A percentile compares a stretch with the other conserved stretches of the same genome.
Conservation (phyloP, 2,113 vertebrate genomes). For the Deroptyus accipitrinus region DNA sequence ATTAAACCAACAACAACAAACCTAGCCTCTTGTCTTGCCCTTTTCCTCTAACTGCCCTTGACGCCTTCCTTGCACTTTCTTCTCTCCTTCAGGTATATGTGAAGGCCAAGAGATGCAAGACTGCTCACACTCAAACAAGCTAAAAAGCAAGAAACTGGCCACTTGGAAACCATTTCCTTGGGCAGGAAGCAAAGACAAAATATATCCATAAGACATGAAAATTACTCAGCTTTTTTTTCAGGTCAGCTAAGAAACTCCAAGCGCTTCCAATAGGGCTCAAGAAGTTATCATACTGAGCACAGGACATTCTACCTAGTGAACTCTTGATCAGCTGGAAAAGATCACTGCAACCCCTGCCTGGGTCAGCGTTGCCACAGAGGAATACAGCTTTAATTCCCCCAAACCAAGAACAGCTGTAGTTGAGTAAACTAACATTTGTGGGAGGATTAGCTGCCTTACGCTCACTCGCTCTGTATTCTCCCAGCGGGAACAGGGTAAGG, state of each 20-base stretch:
- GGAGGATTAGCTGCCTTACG: neutral
- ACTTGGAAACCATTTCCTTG: neutral
- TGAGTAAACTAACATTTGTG: slow-evolving; percentile 2
- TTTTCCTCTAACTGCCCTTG: neutral
- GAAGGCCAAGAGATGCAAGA: neutral
- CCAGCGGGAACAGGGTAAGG: neutral
- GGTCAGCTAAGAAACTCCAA: neutral
- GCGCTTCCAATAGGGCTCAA: neutral
- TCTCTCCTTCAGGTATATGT: neutral
- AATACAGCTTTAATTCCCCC: neutral
- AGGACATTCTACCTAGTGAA: neutral
- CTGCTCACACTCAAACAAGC: neutral
- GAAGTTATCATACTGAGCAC: neutral
- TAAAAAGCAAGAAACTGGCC: neutral
- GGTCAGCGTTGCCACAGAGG: neutral
- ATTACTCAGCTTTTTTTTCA: neutral
- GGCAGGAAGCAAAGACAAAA: neutral
- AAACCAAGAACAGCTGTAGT: slow-evolving; percentile 7
- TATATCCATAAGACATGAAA: neutral
- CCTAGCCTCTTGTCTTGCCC: neutral
- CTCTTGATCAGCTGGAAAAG: neutral
- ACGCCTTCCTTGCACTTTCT: neutral
- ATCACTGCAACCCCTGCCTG: neutral
- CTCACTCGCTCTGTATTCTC: neutral
- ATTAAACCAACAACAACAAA: neutral